These are phyloP conservation scores for Eutolmus rufibarbis DNA, from an alignment of 2,888 invertebrate species.

Conservation along the genomic window DNA sequence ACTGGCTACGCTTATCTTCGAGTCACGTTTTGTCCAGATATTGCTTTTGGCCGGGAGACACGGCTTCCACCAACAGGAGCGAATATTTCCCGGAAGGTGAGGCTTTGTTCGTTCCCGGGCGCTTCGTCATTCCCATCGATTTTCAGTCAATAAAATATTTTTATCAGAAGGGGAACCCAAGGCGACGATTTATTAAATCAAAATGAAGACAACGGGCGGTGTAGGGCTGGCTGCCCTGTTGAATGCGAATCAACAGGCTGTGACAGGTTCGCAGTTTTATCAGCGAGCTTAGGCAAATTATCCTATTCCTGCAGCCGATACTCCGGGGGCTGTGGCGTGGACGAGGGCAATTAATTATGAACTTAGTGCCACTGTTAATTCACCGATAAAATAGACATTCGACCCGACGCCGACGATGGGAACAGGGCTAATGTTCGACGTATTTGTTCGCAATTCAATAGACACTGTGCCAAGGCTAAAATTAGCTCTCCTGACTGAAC, in stretches of 20 bases:
- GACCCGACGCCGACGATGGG: neutral
- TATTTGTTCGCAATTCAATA: neutral
- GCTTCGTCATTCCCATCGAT: constrained; percentile 46
- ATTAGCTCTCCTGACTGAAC: neutral
- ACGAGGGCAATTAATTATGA: constrained; percentile 44
- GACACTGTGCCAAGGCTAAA: neutral
- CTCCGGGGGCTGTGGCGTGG: constrained; percentile 6
- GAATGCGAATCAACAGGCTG: constrained; percentile 45
- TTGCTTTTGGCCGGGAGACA: constrained; percentile 41
- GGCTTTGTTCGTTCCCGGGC: neutral
- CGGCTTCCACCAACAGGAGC: neutral
- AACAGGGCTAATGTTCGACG: neutral
- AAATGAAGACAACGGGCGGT: constrained; percentile 37
- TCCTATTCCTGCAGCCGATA: constrained; percentile 2
- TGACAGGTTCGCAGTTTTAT: neutral
- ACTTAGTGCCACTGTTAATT: constrained; percentile 42
- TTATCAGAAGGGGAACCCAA: constrained; percentile 17
- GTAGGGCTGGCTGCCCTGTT: constrained; percentile 36
- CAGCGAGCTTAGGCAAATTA: neutral
- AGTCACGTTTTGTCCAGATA: constrained; percentile 47
- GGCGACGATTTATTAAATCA: constrained; percentile 45
- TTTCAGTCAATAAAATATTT: constrained; percentile 44
- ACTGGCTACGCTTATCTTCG: constrained; percentile 44
- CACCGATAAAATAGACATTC: constrained; percentile 41
- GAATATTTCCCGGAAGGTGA: neutral